Conservation (phyloP, 2,113 vertebrate genomes). For the Raja brachyura region DNA sequence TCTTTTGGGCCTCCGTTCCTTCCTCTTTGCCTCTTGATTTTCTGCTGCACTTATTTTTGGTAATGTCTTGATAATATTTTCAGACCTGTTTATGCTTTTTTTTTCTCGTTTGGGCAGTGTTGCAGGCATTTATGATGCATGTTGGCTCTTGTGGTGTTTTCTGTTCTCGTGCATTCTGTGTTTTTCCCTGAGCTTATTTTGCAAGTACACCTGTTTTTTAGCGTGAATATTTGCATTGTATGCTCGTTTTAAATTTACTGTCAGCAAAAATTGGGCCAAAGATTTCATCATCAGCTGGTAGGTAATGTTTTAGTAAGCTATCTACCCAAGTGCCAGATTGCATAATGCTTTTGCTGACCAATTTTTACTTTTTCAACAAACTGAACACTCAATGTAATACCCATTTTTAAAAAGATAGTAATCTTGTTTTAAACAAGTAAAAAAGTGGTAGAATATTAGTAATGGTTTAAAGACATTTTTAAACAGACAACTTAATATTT, state of each 20-base stretch:
- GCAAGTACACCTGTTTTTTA: background rate
- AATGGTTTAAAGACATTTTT: background rate
- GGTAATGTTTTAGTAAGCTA: background rate
- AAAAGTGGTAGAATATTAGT: background rate
- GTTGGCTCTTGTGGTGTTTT: background rate
- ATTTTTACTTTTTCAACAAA: background rate
- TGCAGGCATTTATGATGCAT: too few species aligned
- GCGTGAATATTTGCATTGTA: background rate
- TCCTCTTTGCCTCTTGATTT: background rate
- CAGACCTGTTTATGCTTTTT: too few species aligned
- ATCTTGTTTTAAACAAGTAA: background rate
- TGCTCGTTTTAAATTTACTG: background rate
- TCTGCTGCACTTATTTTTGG: background rate
- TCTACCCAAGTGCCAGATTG: background rate
- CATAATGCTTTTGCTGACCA: background rate
- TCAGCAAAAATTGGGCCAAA: constrained; percentile 16
- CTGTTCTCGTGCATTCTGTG: background rate
- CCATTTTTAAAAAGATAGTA: background rate
- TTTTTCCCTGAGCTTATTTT: too few species aligned
- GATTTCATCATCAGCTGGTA: background rate
- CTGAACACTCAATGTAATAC: background rate
- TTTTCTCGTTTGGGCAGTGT: background rate
- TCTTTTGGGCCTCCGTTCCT: too few species aligned
- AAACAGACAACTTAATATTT: background rate
- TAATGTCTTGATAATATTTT: background rate